Evolutionary conservation across 1,140 invertebrate species (phyloP), one percentile per base, ranked within the genome.

Genomic region (Drosophila persimilis): DNA sequence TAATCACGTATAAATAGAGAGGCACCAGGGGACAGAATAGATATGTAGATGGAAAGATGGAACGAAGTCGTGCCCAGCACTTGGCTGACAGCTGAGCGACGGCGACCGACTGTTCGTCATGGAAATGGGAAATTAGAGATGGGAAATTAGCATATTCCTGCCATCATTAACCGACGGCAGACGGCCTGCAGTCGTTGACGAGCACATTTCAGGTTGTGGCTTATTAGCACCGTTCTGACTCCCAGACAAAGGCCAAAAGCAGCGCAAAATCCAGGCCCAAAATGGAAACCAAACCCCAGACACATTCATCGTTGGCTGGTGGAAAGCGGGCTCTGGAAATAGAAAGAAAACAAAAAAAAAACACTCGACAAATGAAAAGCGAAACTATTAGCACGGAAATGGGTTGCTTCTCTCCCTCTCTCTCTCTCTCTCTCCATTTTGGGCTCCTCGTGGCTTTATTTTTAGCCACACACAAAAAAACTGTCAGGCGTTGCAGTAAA

Each of bases 111-210:
- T 67, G 58, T 73, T 62, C 60, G 50, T 63, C 60, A 73, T 80
- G 63, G 80, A 72, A 63, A 53, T 39, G 35, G 35, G 35, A 65
- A 44, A 56, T 35, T 43, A 56, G 61, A 57, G 7, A 41, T 39
- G 52, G 51, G 46, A 74, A 64, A 86, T 85, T 86, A 62, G 81
- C 81, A 85, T 85, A 77, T 85, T 85, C 65, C 80, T 80, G 81
- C 59, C 66, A 73, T 66, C 63, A 74, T 75, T 75, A 75, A 51
- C 44, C 24, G 73, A 63, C 67, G 73, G 74, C 70, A 77, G 77
- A 78, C 55, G 35, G 35, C 35, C 11, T 74, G 80, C 67, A 77
- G 61, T 66, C 64, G 31, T 26, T 24, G 54, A 47, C 56, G 60
- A 52, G 26, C 54, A 56, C 26, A 63, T 54, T 55, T 63, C 41